Evolutionary conservation across 2,888 invertebrate genomes (phyloP).

Genomic region (Arge pagana): DNA sequence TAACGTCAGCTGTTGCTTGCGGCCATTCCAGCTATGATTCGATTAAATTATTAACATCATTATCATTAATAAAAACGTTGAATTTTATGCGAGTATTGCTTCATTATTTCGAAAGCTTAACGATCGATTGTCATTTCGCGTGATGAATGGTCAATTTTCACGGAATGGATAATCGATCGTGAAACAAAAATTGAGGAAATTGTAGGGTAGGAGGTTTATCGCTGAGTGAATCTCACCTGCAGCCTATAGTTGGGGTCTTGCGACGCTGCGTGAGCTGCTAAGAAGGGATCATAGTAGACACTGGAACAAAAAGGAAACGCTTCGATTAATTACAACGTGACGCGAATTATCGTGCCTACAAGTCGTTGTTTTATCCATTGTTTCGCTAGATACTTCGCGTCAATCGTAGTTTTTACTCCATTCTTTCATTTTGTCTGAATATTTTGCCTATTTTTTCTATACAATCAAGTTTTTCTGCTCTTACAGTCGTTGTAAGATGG

Average conservation of each 20-base stretch:
- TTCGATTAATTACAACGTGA: too few species aligned
- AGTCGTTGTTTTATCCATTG: too few species aligned
- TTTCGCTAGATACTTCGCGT: too few species aligned
- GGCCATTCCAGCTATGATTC: constrained; percentile 55
- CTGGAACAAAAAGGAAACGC: constrained; percentile 65
- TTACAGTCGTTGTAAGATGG: too few species aligned
- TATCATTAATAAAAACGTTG: too few species aligned
- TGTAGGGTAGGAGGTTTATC: constrained; percentile 5
- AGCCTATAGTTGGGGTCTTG: constrained; percentile 89
- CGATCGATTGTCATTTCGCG: neutral
- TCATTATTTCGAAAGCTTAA: neutral
- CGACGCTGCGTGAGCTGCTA: constrained; percentile 79
- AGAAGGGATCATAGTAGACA: constrained; percentile 95
- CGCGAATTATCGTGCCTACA: too few species aligned
- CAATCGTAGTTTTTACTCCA: too few species aligned
- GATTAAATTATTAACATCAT: constrained; percentile 6
- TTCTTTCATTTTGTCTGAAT: too few species aligned
- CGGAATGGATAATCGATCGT: constrained; percentile 20
- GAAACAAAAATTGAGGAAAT: constrained; percentile 27
- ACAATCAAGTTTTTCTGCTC: too few species aligned
- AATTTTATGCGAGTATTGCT: neutral
- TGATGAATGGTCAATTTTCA: neutral
- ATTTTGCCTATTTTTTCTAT: too few species aligned
- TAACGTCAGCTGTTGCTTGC: constrained; percentile 56
- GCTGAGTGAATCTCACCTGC: constrained; percentile 77